Evolutionary conservation across 1,140 invertebrate genomes (phyloP).

Genomic region (Psix sp.): DNA sequence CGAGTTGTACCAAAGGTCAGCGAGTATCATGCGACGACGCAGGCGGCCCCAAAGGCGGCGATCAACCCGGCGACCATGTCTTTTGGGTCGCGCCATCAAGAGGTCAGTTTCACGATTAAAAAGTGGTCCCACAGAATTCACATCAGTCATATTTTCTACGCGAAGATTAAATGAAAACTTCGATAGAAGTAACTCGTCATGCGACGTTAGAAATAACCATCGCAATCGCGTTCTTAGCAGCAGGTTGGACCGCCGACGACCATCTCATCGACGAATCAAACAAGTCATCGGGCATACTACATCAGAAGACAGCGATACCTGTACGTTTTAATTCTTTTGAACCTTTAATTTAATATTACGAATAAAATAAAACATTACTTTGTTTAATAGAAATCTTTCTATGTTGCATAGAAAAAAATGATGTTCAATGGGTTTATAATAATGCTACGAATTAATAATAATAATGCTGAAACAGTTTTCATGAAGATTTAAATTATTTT

Average conservation of each 20-base stretch:
- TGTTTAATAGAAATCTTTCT: too few species aligned
- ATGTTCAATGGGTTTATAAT: too few species aligned
- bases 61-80: constrained; percentile 68
- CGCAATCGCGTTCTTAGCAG: constrained; percentile 69
- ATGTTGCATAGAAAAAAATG: too few species aligned
- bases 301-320: constrained; percentile 82
- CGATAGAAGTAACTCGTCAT: constrained; percentile 72
- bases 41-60: constrained; percentile 72
- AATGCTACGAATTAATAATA: too few species aligned
- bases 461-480: too few species aligned
- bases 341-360: too few species aligned
- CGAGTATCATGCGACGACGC: constrained; percentile 89
- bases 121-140: constrained; percentile 75
- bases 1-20: constrained; percentile 91
- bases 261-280: constrained; percentile 66
- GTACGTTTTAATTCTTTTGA: constrained; percentile 58
- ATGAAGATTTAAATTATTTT: too few species aligned
- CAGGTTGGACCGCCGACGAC: constrained; percentile 67
- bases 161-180: constrained; percentile 73
- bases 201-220: constrained; percentile 67
- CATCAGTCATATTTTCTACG: constrained; percentile 77
- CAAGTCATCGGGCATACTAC: constrained; percentile 68
- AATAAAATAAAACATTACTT: neutral
- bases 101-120: constrained; percentile 75
- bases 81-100: constrained; percentile 72